Percentiles rank a stretch among this genome's conserved stretches.
Evolutionary conservation across 2,888 invertebrate genomes (phyloP).

Genomic region (Cantharis rustica): DNA sequence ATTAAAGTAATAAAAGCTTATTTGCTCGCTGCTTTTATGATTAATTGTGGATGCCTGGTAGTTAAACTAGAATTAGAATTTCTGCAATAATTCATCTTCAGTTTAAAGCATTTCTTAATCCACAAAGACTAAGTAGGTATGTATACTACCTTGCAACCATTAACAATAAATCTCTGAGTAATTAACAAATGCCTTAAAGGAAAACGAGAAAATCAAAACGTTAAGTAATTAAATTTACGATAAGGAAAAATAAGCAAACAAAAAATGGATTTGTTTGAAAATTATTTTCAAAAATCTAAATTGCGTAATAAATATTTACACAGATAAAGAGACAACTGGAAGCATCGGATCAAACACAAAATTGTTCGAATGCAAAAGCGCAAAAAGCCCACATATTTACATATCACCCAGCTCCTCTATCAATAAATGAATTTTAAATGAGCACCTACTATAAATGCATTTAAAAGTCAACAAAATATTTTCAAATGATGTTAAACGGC

Average conservation of each 20-base stretch:
- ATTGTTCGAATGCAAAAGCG: background rate
- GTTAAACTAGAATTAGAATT: slow-evolving; percentile 3
- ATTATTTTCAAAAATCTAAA: background rate
- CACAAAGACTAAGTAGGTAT: slow-evolving; percentile 1
- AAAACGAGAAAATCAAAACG: background rate
- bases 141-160: background rate
- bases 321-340: background rate
- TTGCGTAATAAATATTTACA: background rate
- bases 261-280: background rate
- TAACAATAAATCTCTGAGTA: background rate
- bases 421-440: background rate
- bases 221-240: background rate
- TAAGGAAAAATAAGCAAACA: background rate
- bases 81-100: slow-evolving; percentile 3
- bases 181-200: background rate
- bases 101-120: slow-evolving; percentile 1
- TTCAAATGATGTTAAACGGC: background rate
- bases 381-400: background rate
- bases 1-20: slow-evolving; percentile 1
- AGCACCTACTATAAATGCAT: background rate
- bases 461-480: background rate
- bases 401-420: background rate
- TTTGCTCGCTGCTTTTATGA: background rate
- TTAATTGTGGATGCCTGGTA: background rate
- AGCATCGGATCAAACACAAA: background rate